These are phyloP conservation scores for Crenuchus spilurus DNA, from an alignment of 2,797 vertebrate species.

Conservation along the genomic window DNA sequence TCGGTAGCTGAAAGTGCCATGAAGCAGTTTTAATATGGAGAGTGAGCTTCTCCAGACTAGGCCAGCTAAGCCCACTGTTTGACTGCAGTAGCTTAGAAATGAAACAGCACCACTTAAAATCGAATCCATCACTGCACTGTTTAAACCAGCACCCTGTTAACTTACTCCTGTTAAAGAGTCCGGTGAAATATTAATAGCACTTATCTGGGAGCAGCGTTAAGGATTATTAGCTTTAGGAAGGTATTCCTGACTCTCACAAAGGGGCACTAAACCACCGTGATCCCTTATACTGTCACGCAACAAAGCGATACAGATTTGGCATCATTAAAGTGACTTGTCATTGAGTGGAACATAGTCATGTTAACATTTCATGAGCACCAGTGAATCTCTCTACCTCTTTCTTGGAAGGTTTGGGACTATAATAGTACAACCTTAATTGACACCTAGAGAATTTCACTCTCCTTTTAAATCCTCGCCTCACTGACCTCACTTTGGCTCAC, in stretches of 20 bases:
- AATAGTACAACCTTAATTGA: conserved; percentile 38
- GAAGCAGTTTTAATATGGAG: conserved; percentile 7
- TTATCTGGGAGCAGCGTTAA: conserved; percentile 36
- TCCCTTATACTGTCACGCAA: background rate
- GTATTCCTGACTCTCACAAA: conserved; percentile 10
- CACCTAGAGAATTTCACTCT: conserved; percentile 26
- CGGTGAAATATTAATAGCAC: conserved; percentile 49
- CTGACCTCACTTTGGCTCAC: conserved; percentile 49
- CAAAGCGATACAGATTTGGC: conserved; percentile 5
- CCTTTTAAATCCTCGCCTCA: conserved; percentile 37
- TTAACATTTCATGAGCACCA: conserved; percentile 36
- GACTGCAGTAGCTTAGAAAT: conserved; percentile 42
- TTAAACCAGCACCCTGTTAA: conserved; percentile 35
- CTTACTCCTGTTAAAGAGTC: conserved; percentile 43
- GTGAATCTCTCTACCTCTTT: conserved; percentile 9
- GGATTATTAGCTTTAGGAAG: conserved; percentile 36
- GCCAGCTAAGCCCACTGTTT: conserved; percentile 40
- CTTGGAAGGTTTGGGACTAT: conserved; percentile 24
- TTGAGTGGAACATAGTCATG: background rate
- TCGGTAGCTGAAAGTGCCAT: background rate
- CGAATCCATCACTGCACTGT: conserved; percentile 34
- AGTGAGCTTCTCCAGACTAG: conserved; percentile 39
- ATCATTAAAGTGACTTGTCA: conserved; percentile 18
- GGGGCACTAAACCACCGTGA: conserved; percentile 12
- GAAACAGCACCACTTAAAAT: conserved; percentile 48